Evolutionary conservation across 92 coral and sea anemone genomes (phyloP), one percentile per base, ranked within the genome.

Genomic region (Metridium senile): DNA sequence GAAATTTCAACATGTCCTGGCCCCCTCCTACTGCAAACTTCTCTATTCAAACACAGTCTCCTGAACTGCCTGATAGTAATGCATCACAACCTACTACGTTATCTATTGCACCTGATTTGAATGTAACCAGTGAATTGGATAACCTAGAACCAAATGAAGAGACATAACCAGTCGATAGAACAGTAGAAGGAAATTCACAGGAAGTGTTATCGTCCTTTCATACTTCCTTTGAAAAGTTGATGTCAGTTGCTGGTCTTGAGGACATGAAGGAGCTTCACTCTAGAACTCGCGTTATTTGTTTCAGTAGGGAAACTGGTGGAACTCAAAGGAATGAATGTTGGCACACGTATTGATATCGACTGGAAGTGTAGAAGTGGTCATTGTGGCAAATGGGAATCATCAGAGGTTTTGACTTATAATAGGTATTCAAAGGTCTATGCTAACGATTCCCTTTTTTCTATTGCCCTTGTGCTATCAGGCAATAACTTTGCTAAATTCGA

Each of bases 221-320:
- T 3, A 20, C 9, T 2, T 54, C 59, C 20, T 54, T 54, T 19
- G 16, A 49, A n/a, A 10, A 69, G 45, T 62, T 58, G 27, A 20
- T 25, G 57, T 27, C 71, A 30, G 31, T 70, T 74, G 2, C 27
- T 68, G 66, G 33, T 25, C 31, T 83, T 68, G 33, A 4, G 59
- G 23, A 54, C 25, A 9, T 54, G 23, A 54, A 49, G 3, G 32
- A 23, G 32, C 66, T 76, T 0, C 43, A 83, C 57, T 35, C 78
- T 22, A 39, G 78, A 49, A 22, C 53, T 20, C 67, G 80, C 20
- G 84, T 78, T 30, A 78, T n/a, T 84, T 66, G 88, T 84, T 1
- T 78, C 84, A 27, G 18, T 71, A 2, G 69, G 71, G 17, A 78
- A 77, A 66, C 67, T 84, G 3, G 68, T 59, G 77, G 84, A 22